Evolutionary conservation across 2,113 vertebrate genomes (phyloP).

Genomic region (Chaetura pelagica): DNA sequence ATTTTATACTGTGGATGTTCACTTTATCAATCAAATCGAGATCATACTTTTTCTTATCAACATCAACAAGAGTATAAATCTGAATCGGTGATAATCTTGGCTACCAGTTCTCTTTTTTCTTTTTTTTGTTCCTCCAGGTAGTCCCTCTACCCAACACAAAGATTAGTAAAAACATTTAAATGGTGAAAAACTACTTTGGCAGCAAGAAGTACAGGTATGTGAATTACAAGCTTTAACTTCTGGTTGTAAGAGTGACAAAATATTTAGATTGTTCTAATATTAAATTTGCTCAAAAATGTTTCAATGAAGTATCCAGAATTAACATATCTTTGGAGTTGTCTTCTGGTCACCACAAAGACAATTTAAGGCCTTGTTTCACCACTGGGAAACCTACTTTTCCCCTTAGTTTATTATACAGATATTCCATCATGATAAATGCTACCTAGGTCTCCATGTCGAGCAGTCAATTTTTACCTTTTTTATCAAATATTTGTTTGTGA

Average conservation of each 20-base stretch:
- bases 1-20: background rate
- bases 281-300: background rate
- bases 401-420: background rate
- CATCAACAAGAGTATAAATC: background rate
- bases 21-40: background rate
- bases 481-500: background rate
- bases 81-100: background rate
- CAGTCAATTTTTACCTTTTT: background rate
- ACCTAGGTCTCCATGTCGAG: rapidly evolving
- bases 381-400: background rate
- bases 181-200: background rate
- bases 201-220: background rate
- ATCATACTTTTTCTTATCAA: background rate
- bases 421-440: background rate
- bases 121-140: background rate
- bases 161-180: background rate
- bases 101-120: background rate
- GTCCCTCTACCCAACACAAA: background rate
- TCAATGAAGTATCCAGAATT: background rate
- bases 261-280: background rate
- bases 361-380: background rate
- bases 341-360: background rate
- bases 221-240: background rate
- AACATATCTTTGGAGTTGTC: background rate
- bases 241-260: background rate